Base-by-base conservation (phyloP, 2,797 vertebrate species). In the Lycodopsis pacificus region DNA sequence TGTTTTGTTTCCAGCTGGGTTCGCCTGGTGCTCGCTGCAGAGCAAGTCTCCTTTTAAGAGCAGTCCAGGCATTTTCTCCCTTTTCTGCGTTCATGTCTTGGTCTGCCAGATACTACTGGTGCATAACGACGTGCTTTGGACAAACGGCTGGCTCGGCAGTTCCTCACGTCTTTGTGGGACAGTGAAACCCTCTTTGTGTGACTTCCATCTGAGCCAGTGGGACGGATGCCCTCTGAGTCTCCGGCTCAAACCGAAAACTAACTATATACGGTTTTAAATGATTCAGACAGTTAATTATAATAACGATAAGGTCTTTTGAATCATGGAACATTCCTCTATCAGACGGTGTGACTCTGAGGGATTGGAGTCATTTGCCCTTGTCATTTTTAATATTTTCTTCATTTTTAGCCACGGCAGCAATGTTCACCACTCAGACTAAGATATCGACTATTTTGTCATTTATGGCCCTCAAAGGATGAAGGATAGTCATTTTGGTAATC, bases 1-100 rank as follows among this genome's bases (percentile, higher is more conserved):
- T 90, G 83, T 90, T 87, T 90, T 77, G 79, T 88, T 87, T 91
- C 85, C 89, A 89, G 89, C 88, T 89, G 91, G 82, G 88, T 71
- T 84, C 14, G 34, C 83, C 80, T 75, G 76, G 65, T 79, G 83
- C 77, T 71, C 27, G 22, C 79, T 70, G 77, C 80, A 74, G 83
- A 15, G 56, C 68, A 72, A 54, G 82, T 68, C 79, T 88, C 63
- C 72, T 86, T 32, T 88, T 87, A 88, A 79, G 61, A 84, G 46
- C 44, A 84, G 76, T 77, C 66, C 71, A 62, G 71, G 38, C 79
- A 32, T 42, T 81, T 85, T 81, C 53, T 78, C 51, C 61, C 27
- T 79, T 78, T 76, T 72, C 73, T 76, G 53, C 42, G 82, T 79
- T 89, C 63, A 80, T 85, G 80, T 85, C 68, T 80, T 64, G 62